phyloP scores from a whole-genome alignment of 2,797 vertebrate species.

The Gephyroberyx darwinii region DNA sequence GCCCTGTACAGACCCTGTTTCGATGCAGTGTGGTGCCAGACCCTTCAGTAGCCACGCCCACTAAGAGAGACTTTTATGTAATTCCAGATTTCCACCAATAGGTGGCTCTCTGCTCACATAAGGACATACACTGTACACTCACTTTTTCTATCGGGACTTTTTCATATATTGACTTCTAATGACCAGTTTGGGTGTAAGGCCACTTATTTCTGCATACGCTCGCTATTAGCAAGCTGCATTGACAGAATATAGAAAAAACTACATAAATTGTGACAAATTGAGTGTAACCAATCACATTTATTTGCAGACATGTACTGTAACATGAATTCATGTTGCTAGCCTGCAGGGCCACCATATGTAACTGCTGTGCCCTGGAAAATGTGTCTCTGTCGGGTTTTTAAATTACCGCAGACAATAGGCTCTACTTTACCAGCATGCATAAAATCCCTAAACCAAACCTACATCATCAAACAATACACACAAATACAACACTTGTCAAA shows the following conservation, averaged over 20 bases:
- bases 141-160: conserved; percentile 2
- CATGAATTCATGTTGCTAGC: conserved; percentile 35
- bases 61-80: conserved; percentile 6
- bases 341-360: conserved; percentile 32
- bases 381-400: conserved; percentile 5
- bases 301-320: conserved; percentile 3
- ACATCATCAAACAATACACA: background rate
- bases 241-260: no score
- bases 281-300: background rate
- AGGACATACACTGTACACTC: background rate
- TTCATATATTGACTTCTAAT: conserved; percentile 13
- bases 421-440: conserved; percentile 9
- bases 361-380: conserved; percentile 33
- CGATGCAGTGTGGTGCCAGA: conserved; percentile 29
- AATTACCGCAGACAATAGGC: background rate
- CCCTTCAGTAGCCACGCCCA: background rate
- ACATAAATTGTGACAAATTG: conserved; percentile 43
- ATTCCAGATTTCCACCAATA: background rate
- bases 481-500: background rate
- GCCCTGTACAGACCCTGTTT: background rate
- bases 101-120: background rate
- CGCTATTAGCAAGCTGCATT: conserved; percentile 23
- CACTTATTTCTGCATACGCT: conserved; percentile 3
- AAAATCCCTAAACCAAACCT: background rate
- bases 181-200: conserved; percentile 22